Evolutionary conservation across 64 coral and sea anemone species (phyloP), one percentile per base, ranked within the genome.

Genomic region (Cladopsammia gracilis): DNA sequence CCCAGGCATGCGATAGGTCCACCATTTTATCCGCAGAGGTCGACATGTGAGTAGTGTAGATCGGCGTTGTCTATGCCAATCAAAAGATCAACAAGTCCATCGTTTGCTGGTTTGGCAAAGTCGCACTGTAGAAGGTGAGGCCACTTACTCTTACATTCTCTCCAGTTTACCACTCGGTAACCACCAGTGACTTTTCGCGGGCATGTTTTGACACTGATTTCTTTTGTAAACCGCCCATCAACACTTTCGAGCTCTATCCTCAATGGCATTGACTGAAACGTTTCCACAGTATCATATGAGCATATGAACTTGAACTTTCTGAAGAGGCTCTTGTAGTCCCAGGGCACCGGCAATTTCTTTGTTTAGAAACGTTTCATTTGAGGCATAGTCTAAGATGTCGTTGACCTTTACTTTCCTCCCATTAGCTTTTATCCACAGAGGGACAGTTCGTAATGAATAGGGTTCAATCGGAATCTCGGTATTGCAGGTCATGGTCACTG

Each of bases 361-460:
- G 68, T 96, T 91, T 22, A 95, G 34, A 15, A 90, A 90, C 6
- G 71, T 95, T 44, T 86, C 93, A 58, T 95, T 95, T n/a, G 93
- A 95, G 9, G 51, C 70, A 48, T 95, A 87, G 65, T 95, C 80
- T 4, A 95, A 24, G 4, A 86, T 58, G n/a, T 87, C 79, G 53
- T 90, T 95, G 7, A 95, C 48, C 34, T 95, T 90, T 15, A 95
- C 48, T 61, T 95, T 95, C 52, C 75, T 59, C 8, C 62, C 68
- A 57, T 82, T 81, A 43, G 85, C 84, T 46, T 82, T 94, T 10
- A 89, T 58, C 92, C 75, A 89, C 4, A 94, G 85, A 48, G 86
- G 85, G 48, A 86, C 69, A 3, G 93, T 89, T 12, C 93, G 93
- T 50, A 90, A 61, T n/a, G 87, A 95, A 59, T 86, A 76, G 8